phyloP scores from a whole-genome alignment of 2,797 vertebrate genomes.

The Crenichthys baileyi region DNA sequence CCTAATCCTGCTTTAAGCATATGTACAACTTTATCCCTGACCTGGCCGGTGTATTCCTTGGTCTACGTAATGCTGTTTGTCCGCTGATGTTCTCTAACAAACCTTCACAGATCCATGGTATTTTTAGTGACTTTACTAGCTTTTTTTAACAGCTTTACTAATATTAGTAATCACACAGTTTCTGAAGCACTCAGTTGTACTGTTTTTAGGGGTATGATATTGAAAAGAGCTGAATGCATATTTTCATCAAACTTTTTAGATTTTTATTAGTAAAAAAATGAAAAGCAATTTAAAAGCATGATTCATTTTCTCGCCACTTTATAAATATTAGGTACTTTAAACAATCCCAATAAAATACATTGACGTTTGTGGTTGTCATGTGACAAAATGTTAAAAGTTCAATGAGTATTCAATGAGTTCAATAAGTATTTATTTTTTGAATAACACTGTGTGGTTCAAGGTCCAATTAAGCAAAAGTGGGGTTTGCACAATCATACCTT shows the following conservation, averaged over 20 bases:
- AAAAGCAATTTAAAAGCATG: background rate
- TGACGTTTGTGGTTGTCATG: background rate
- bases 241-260: background rate
- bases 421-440: background rate
- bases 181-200: too few species aligned
- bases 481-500: slow-evolving; percentile 35
- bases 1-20: too few species aligned
- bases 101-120: background rate
- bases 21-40: too few species aligned
- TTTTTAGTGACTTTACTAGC: background rate
- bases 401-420: background rate
- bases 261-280: too few species aligned
- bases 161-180: too few species aligned
- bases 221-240: background rate
- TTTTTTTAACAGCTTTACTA: too few species aligned
- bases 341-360: background rate
- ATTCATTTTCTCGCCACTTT: background rate
- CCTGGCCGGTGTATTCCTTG: too few species aligned
- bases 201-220: background rate
- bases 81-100: background rate
- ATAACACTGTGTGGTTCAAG: background rate
- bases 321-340: background rate
- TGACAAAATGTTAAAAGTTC: background rate
- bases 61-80: too few species aligned
- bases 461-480: slow-evolving; percentile 23